Evolutionary conservation across 2,888 invertebrate genomes (phyloP), one percentile per base, ranked within the genome.

Genomic region (Lordiphosa andalusiaca): DNA sequence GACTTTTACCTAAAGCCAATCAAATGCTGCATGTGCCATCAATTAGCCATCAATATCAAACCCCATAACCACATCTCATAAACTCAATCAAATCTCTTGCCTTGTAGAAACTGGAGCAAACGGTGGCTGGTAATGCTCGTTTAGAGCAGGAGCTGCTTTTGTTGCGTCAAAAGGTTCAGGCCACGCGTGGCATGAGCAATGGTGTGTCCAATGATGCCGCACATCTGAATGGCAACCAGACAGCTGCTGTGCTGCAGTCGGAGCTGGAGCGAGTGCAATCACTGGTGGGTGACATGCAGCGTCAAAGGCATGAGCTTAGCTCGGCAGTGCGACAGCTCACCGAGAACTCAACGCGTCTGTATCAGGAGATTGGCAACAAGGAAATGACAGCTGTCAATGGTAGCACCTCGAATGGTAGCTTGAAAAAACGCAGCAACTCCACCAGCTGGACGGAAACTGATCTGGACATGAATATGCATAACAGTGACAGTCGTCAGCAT

Each of bases 401-500:
- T 3, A 42, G 57, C 3, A 56, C 61, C 44, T 64, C 76, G 5
- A 72, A 81, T 23, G 63, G 71, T 25, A 84, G 87, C 7, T 87
- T 89, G 33, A 93, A 92, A 80, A 92, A 92, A 76, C 91, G 91
- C 53, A 91, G 92, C 13, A 93, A 92, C 44, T 93, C 94, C 2
- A 92, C 93, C 0, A 85, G 87, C 56, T 97, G 97, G 95, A 92
- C 95, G 53, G 97, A 97, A 90, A 97, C 97, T 0, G 97, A 98
- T 89, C 90, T 98, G 25, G 97, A 97, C 88, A 93, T 95, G 0
- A 94, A 76, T 16, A 81, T 81, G 75, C 10, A 95, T 85, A 91
- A 93, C 59, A 80, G 94, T 0, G 91, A 93, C 50, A 96, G 96
- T 86, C 94, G 93, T 72, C 93, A 93, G 81, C 93, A 93, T 3